Conservation (phyloP, 1,140 invertebrate genomes). For the Drosophila repleta region DNA sequence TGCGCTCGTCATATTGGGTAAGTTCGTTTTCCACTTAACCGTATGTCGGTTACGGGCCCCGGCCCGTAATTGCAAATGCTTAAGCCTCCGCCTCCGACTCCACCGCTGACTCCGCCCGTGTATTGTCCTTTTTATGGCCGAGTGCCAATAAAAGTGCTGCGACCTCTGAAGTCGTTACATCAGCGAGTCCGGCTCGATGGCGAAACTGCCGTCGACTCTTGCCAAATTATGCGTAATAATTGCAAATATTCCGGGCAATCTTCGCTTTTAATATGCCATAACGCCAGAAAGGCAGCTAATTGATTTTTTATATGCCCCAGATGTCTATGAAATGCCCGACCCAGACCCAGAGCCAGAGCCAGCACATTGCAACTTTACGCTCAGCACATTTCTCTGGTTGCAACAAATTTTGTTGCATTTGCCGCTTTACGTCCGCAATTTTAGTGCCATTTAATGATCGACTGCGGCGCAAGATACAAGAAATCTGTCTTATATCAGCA, state of each 20-base stretch:
- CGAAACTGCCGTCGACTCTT: constrained; percentile 19
- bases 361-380: constrained; percentile 3
- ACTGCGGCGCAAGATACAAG: background rate
- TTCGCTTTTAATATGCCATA: constrained; percentile 26
- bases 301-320: constrained; percentile 33
- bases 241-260: constrained; percentile 47
- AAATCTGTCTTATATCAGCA: background rate
- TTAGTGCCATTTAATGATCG: constrained; percentile 1
- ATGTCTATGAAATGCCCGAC: background rate
- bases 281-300: constrained; percentile 34
- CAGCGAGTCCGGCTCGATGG: constrained; percentile 29
- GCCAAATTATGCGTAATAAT: constrained; percentile 75
- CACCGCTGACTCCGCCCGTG: background rate
- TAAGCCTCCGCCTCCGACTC: background rate
- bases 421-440: background rate
- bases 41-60: background rate
- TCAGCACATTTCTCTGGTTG: background rate
- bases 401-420: constrained; percentile 7
- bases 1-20: constrained; percentile 90
- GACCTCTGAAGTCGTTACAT: constrained; percentile 47
- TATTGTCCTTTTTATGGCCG: background rate
- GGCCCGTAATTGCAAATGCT: constrained; percentile 1
- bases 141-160: constrained; percentile 2
- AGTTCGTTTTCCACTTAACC: constrained; percentile 39
- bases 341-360: too few species aligned